These are phyloP conservation scores for Sminthurinus aureus DNA, from an alignment of 2,888 invertebrate species.

Conservation along the genomic window DNA sequence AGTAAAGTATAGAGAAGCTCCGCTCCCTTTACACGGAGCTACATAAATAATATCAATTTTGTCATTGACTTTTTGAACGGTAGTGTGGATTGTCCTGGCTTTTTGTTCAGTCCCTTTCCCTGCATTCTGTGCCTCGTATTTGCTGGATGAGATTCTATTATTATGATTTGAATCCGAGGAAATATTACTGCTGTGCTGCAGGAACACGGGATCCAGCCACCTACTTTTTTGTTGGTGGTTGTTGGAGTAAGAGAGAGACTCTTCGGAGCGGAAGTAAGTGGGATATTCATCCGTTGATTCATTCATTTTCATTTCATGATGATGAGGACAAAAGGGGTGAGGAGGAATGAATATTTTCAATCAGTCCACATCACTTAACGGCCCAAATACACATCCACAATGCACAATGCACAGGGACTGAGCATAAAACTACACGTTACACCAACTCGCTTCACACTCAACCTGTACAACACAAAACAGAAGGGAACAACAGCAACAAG, in stretches of 20 bases:
- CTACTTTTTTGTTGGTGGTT: background rate
- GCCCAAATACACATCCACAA: background rate
- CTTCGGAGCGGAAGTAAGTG: slow-evolving; percentile 46
- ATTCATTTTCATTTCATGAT: slow-evolving; percentile 40
- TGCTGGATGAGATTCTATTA: too few species aligned
- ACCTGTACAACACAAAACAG: background rate
- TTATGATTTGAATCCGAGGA: too few species aligned
- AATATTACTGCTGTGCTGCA: too few species aligned
- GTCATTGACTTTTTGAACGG: too few species aligned
- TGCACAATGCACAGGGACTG: background rate
- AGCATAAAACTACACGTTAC: background rate
- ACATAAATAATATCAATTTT: too few species aligned
- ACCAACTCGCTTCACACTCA: background rate
- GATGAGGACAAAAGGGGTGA: slow-evolving; percentile 20
- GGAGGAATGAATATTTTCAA: slow-evolving; percentile 25
- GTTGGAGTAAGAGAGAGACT: background rate
- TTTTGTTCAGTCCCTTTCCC: background rate
- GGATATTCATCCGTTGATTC: slow-evolving; percentile 41
- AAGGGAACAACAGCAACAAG: background rate
- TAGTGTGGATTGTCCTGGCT: too few species aligned
- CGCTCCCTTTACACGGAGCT: too few species aligned
- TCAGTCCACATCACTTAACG: slow-evolving; percentile 15
- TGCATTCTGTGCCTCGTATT: background rate
- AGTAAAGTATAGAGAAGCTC: too few species aligned
- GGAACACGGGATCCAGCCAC: too few species aligned